Base-by-base conservation (phyloP, 2,888 invertebrate genomes). In the Apamea anceps region DNA sequence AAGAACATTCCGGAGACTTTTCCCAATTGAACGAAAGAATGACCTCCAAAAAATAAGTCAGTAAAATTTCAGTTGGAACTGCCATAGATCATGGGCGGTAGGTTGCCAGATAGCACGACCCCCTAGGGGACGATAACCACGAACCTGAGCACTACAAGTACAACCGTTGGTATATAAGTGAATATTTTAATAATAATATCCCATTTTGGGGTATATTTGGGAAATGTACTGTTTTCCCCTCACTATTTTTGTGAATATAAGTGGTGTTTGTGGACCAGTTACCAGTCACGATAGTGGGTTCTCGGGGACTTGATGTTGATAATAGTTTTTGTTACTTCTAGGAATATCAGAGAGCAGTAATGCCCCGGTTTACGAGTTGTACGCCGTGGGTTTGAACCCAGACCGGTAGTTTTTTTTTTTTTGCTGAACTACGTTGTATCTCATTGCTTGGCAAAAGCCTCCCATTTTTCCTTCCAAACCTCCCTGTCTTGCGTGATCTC, bases 181-280 rank as follows among this genome's bases (percentile, higher is more conserved):
- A 85, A 88, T 88, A 88, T 83, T 83, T 89, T 83, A 87, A 88
- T 80, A 81, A 68, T 85, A 81, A 87, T 84, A 65, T 42, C 37
- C 42, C 48, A 65, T 77, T 79, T 84, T 77, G 54, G 57, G 68
- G 57, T 70, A 60, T 72, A 74, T 87, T 76, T 37, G 51, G 51
- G 28, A 21, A 74, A 71, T 74, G 42, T 79, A 84, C 68, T 72
- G 18, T 54, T 63, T 79, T 65, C 13, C 5, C 51, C n/a, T 42
- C 32, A 65, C 60, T 57, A 57, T 68, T 73, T 80, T 66, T 21
- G 5, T 60, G 71, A 37, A 76, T 77, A 37, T 57, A 72, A 15
- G 37, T 63, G 57, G 28, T 70, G 65, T 63, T 45, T 62, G 51
- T 74, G 3, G 63, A n/a, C 63, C 72, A 32, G 62, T 70, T 65